Conservation (phyloP, 23 tunicate species). For the Pegea sp. region DNA sequence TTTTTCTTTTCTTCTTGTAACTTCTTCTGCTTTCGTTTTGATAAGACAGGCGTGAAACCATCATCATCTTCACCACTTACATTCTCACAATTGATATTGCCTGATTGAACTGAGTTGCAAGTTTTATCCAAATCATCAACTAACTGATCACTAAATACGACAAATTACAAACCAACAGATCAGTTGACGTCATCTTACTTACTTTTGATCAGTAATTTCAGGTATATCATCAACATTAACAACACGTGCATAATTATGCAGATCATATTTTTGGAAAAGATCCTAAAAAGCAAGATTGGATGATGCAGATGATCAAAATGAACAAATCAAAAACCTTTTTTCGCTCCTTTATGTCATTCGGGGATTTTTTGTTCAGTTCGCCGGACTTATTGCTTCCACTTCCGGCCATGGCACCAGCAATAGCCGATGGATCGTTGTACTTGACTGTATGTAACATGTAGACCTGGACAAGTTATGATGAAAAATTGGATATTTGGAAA, state of each 20-base stretch:
- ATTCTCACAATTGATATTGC: no score
- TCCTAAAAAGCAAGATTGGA: no score
- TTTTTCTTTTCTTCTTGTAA: slow-evolving; percentile 51
- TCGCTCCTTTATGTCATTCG: not conserved
- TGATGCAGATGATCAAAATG: no score
- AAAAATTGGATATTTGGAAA: no score
- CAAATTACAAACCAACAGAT: not conserved
- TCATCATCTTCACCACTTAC: no score
- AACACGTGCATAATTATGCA: slow-evolving; percentile 77
- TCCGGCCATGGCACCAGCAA: slow-evolving; percentile 50
- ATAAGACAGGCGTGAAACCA: slow-evolving; percentile 79
- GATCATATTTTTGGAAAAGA: slow-evolving; percentile 52
- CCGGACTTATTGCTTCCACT: slow-evolving; percentile 11
- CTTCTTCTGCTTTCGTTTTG: slow-evolving; percentile 51
- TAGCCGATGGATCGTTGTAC: slow-evolving; percentile 52
- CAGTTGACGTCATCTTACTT: not conserved
- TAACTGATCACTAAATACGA: no score
- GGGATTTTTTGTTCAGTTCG: slow-evolving; percentile 8
- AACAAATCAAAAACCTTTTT: not conserved
- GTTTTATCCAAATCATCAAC: no score
- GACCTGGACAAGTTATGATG: slow-evolving; percentile 11
- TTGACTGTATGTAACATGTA: slow-evolving; percentile 42
- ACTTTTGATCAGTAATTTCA: slow-evolving; percentile 34
- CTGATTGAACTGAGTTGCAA: no score
- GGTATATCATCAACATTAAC: slow-evolving; percentile 84